Conservation (phyloP, 1,140 invertebrate species). For the Bombus difficillimus region DNA sequence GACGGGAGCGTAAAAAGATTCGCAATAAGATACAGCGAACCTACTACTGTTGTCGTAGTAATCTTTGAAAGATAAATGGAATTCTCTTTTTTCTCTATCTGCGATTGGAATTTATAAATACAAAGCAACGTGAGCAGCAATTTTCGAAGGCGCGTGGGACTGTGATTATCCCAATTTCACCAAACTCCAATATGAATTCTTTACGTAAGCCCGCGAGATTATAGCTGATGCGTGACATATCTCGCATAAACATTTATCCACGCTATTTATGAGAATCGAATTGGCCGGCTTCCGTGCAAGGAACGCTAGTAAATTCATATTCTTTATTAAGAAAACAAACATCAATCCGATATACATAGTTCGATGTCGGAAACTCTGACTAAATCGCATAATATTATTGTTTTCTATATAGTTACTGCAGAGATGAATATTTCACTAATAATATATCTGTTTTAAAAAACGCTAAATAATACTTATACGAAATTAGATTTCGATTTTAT, state of each 20-base stretch:
- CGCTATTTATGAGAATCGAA: background rate
- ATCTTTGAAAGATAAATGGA: conserved; percentile 3
- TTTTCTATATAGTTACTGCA: background rate
- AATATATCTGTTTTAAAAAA: background rate
- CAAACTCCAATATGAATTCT: conserved; percentile 53
- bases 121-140: background rate
- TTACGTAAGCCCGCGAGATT: conserved; percentile 26
- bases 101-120: conserved; percentile 42
- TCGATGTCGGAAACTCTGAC: background rate
- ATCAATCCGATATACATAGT: background rate
- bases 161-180: conserved; percentile 34
- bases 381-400: background rate
- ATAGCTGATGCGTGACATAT: conserved; percentile 48
- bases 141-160: background rate
- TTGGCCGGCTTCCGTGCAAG: background rate
- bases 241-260: background rate
- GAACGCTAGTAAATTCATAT: background rate
- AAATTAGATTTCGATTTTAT: background rate
- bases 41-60: background rate
- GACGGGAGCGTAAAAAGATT: background rate
- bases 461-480: background rate
- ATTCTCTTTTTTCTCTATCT: background rate
- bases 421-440: background rate
- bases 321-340: background rate
- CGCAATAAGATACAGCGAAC: too few relatives aligned